Evolutionary conservation across 2,888 invertebrate genomes (phyloP).

Genomic region (Lycocerus yunnanus): DNA sequence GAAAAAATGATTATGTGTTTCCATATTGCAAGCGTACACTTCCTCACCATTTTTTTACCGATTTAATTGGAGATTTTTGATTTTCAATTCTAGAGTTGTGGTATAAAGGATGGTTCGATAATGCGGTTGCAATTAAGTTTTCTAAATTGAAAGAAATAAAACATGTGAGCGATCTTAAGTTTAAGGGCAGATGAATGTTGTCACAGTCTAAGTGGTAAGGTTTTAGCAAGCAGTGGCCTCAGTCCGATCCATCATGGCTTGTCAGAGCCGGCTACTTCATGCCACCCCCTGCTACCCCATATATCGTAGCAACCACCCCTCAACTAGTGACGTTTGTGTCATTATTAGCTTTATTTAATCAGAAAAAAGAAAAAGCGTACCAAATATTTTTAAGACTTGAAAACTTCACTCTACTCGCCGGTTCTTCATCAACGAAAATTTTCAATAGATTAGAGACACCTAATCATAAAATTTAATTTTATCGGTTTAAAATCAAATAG

Average conservation of each 20-base stretch:
- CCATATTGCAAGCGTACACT: neutral
- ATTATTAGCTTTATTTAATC: conserved; percentile 34
- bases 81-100: neutral
- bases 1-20: no score
- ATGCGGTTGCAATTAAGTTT: neutral
- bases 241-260: conserved; percentile 59
- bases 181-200: conserved; percentile 31
- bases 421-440: neutral
- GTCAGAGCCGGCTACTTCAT: conserved; percentile 58
- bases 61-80: neutral
- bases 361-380: conserved; percentile 17
- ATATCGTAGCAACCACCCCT: conserved; percentile 49
- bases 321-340: conserved; percentile 39
- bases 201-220: conserved; percentile 54
- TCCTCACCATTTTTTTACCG: neutral
- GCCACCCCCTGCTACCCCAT: conserved; percentile 52
- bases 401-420: neutral
- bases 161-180: neutral
- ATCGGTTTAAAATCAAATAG: conserved; percentile 45
- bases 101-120: neutral
- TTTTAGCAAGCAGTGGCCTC: conserved; percentile 54
- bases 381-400: conserved; percentile 9
- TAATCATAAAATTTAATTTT: conserved; percentile 23
- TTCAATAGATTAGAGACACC: neutral
- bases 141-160: neutral